Conservation (phyloP, 2,113 vertebrate genomes). For the Sphaerodactylus townsendi region DNA sequence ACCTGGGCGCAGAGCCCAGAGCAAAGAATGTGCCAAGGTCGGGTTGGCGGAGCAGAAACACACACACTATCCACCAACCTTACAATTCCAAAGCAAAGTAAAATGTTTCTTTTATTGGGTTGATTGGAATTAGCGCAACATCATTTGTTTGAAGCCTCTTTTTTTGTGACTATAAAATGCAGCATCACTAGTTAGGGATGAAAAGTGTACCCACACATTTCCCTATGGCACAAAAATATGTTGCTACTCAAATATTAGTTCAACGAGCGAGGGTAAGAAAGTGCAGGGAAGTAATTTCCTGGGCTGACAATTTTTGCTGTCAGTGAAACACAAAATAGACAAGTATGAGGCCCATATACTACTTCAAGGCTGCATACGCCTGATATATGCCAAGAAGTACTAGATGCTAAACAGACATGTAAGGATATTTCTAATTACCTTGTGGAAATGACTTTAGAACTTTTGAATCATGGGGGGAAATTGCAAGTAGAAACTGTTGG, state of each 20-base stretch:
- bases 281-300: neutral
- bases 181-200: neutral
- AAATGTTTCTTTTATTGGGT: neutral
- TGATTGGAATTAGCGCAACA: neutral
- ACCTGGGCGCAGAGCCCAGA: no score
- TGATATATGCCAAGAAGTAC: neutral
- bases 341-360: neutral
- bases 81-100: neutral
- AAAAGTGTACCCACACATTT: neutral
- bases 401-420: neutral
- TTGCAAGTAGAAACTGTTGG: neutral
- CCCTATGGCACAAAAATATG: neutral
- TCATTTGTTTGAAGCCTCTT: neutral
- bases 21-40: no score
- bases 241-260: neutral
- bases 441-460: neutral
- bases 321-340: neutral
- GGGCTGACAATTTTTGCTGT: neutral
- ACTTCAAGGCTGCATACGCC: neutral
- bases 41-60: no score
- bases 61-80: no score
- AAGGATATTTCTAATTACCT: neutral
- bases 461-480: accelerated
- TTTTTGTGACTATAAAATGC: neutral
- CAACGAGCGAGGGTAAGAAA: neutral